Evolutionary conservation across 92 coral and sea anemone genomes (phyloP), one percentile per base, ranked within the genome.

Genomic region (Palythoa heliodiscus): DNA sequence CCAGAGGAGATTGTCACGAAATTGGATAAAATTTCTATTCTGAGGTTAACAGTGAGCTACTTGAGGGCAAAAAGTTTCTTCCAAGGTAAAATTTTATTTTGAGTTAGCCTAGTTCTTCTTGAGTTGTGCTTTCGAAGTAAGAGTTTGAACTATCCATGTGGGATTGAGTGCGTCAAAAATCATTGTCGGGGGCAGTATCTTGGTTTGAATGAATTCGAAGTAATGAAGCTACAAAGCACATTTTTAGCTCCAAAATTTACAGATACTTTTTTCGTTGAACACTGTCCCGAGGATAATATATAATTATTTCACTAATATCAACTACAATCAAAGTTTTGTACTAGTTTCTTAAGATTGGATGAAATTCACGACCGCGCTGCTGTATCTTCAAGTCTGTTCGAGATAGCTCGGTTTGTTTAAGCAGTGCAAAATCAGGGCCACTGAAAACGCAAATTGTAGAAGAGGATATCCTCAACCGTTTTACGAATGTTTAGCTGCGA

Each of bases 1-100:
- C 99, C 99, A 66, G 99, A 96, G 43, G 99, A 96, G 63, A 96
- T 94, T 75, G 98, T 96, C 89, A 94, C 99, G 89, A 96, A 96
- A 86, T 82, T 96, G 92, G 99, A 96, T 88, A 96, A 96, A 90
- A 96, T 96, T 52, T 96, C 99, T 17, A 96, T 96, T 86, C 95
- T 96, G 71, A 95, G 99, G 87, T 92, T 96, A 58, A 96, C 99
- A 86, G 99, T 96, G 70, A 96, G 99, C 91, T 96, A 96, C 86
- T 89, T 96, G 86, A 95, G 98, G 84, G 99, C 99, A 35, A 96
- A 96, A 91, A 96, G 99, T 80, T 96, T 91, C 85, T 96, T 96
- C 75, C 99, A 96, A 96, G 99, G 99, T 96, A 86, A 89, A 82
- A 19, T 47, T 43, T 20, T 5, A 15, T 80, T 80, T 80, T 54